phyloP scores from a whole-genome alignment of 2,113 vertebrate genomes.

The Trachemys scripta region DNA sequence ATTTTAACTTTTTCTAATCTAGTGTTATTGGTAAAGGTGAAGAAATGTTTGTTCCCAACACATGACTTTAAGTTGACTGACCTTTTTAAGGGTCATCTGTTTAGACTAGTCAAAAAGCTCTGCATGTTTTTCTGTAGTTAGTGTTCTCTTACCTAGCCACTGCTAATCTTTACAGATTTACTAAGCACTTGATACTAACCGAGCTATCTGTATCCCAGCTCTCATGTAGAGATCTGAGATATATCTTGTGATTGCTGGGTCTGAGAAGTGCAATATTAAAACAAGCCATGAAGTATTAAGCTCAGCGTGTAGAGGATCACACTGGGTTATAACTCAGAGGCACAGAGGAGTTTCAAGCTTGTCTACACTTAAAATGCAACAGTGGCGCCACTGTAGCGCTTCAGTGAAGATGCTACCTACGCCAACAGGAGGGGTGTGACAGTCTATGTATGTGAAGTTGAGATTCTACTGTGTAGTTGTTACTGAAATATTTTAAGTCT shows the following conservation, averaged over 20 bases:
- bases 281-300: slow-evolving; percentile 90
- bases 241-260: slow-evolving; percentile 86
- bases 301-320: slow-evolving; percentile 88
- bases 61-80: background rate
- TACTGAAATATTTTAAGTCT: background rate
- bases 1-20: background rate
- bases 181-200: slow-evolving; percentile 94
- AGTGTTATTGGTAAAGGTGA: background rate
- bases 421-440: background rate
- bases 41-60: background rate
- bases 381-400: background rate
- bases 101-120: background rate
- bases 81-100: background rate
- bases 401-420: background rate
- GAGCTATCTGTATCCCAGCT: slow-evolving; percentile 82
- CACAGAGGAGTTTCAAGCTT: slow-evolving; percentile 77
- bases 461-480: background rate
- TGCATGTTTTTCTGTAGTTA: background rate
- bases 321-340: slow-evolving; percentile 97
- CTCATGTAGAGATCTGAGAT: slow-evolving; percentile 73
- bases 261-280: slow-evolving; percentile 91
- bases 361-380: background rate
- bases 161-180: background rate
- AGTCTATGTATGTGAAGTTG: background rate
- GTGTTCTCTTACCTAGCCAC: too few species aligned